Evolutionary conservation across 2,113 vertebrate genomes (phyloP), one percentile per base, ranked within the genome.

Genomic region (Pungitius pungitius): DNA sequence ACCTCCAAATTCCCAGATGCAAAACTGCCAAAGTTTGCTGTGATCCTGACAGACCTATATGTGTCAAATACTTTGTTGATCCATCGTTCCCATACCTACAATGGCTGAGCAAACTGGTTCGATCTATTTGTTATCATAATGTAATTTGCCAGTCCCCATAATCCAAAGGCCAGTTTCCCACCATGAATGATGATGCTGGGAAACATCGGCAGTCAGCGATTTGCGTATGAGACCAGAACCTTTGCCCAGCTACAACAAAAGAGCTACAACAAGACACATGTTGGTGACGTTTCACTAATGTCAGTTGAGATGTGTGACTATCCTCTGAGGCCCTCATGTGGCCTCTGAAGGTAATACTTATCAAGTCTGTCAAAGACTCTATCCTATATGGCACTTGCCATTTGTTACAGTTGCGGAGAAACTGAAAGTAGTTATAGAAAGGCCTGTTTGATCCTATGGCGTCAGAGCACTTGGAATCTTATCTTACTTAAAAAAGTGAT

Each of bases 291-390:
- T 30, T 30, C 6, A 30, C 30, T 30, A 30, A 30, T 5, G 30
- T 30, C 22, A 2, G 57, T 3, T n/a, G 2, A 62, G 17, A 42
- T 57, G 33, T 39, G 20, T 24, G 22, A 83, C 64, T 71, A 47
- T 15, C 57, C 70, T 91, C 58, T 87, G 37, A 27, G 15, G 77
- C 88, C 89, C 77, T 80, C 89, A 45, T 80, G 89, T 86, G 89
- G 86, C 22, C 20, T 22, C 1, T 55, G 4, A 11, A 14, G 63
- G 76, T 68, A 83, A 61, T 0, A 43, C 71, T 18, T 11, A 11
- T 1, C 7, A n/a, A 13, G 8, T 24, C 20, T 1, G 15, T 26
- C 37, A 58, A 69, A 61, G 42, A 35, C 47, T 49, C 47, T 35
- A 35, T 35, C 33, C 33, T 35, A n/a, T n/a, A n/a, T n/a, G n/a